Base-by-base conservation (phyloP, 1,140 invertebrate species). In the Papilio machaon region DNA sequence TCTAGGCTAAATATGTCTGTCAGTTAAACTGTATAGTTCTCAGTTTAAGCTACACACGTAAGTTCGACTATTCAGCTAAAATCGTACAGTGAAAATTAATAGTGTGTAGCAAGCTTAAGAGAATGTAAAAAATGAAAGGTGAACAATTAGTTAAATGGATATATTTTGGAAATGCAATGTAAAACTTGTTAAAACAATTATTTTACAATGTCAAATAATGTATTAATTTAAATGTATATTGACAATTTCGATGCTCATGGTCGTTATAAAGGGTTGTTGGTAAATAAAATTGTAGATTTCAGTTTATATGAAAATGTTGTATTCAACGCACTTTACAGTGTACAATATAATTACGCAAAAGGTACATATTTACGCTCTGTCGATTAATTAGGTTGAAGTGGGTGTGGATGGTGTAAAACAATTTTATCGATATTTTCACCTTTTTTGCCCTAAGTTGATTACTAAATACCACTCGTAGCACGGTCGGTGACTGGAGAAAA, bases 311-410 rank as follows among this genome's bases (percentile, higher is more conserved):
- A 11, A 15, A 38, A 38, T 15, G 35, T 15, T 13, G 23, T 23
- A 13, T 38, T 70, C 35, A 70, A 43, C 38, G 38, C 38, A 43
- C 38, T 43, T 43, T 43, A 43, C 38, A 43, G 38, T 43, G 64
- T 35, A 70, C 30, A 30, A 11, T 35, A 6, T 23, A 7, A 70
- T 70, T 70, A 35, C 23, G 13, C 13, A 35, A 70, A 23, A 15
- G 30, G 30, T 35, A 35, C 30, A 70, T 70, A 70, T 11, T 70
- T 70, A 70, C n/a, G 64, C 64, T 70, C 64, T 38, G 30, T 6
- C 30, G 13, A 70, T 70, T 70, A 70, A 70, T 70, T 70, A 70
- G 64, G 64, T 70, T 15, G 11, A 38, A 70, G 11, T 70, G 13
- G 64, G 64, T 15, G 64, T 67, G 64, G 23, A 23, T 23, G 58